Base-by-base conservation (phyloP, 2,888 invertebrate species). In the Macrostomum cliftonense region DNA sequence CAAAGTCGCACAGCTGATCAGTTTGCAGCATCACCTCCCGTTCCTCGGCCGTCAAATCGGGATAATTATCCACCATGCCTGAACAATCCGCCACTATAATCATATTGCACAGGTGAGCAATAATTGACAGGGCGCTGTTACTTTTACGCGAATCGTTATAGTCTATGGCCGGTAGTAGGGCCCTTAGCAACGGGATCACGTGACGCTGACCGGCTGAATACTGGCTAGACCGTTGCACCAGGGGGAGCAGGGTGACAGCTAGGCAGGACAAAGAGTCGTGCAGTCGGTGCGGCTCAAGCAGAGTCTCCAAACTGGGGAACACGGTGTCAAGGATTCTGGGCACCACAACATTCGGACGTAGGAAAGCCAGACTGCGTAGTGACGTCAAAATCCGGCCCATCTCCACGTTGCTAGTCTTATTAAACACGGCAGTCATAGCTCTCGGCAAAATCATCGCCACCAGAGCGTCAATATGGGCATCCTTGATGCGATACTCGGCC, bases 81-180 rank as follows among this genome's bases (percentile, higher is more conserved):
- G 87, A 86, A 54, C 83, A 86, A 65, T 91, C 85, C 7, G 84
- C 79, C 20, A 85, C 71, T 0, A 87, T 84, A 21, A 88, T 78
- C 73, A 86, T 76, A 1, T 63, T 58, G 1, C 60, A 58, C 53
- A 68, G 61, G 55, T 79, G 79, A 4, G 81, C 76, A 48, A 87
- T 79, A 60, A 85, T 79, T 59, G 82, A 82, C 52, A 86, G 77
- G 0, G 84, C 81, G 20, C 80, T 63, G 68, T 70, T 57, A 43
- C 65, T 67, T 57, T 77, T 76, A 51, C 77, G 76, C 40, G 80
- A 75, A 67, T 89, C 88, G 62, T 89, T 89, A 0, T 84, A 80
- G 67, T 89, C 89, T 42, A 91, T 80, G 13, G 86, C 88, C 0
- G 89, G 88, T 16, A 91, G 71, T 0, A 82, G 75, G 0, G 80